Base-by-base conservation (phyloP, 2,888 invertebrate genomes). In the Polydrusus pterygomalis region DNA sequence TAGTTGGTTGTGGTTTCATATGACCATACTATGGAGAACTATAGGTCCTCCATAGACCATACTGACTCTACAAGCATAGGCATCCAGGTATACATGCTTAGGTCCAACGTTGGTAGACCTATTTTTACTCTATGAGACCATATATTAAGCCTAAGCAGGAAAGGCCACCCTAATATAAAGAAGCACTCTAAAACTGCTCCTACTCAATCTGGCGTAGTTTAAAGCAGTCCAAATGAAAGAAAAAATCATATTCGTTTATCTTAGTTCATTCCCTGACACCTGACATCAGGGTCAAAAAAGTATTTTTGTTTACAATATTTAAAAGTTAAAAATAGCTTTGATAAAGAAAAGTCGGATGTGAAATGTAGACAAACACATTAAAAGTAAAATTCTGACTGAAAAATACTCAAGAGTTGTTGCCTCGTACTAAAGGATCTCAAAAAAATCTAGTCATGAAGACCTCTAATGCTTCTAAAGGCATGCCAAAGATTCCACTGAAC, bases 391-490 rank as follows among this genome's bases (percentile, higher is more conserved):
- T 17, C 38, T 60, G 18, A 60, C 58, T 56, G n/a, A 56, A 34
- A 38, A 60, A 38, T 60, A 40, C 58, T 38, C 56, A 34, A 56
- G 25, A 20, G 30, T 54, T 60, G 38, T 34, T 56, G 7, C 25
- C 34, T 30, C 15, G 20, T 51, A 43, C 7, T 15, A 47, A 62
- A 62, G 62, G 10, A 64, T 64, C 64, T 45, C 47, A 20, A 18
- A 6, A 40, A 63, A 60, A 38, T 68, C 74, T 74, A 74, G 74
- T 74, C 74, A 74, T 70, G 69, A 71, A 73, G 60, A 25, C 7
- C 56, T 20, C 67, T 11, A 40, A 70, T n/a, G 40, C 2, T 43
- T 20, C 67, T 11, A 25, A 70, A 25, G 40, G 11, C 30, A 17
- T 58, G 51, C 73, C 73, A 73, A 73, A 73, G 67, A 60, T 73